Evolutionary conservation across 2,797 vertebrate genomes (phyloP), one percentile per base, ranked within the genome.

Genomic region (Melanotaenia parkinsoni): DNA sequence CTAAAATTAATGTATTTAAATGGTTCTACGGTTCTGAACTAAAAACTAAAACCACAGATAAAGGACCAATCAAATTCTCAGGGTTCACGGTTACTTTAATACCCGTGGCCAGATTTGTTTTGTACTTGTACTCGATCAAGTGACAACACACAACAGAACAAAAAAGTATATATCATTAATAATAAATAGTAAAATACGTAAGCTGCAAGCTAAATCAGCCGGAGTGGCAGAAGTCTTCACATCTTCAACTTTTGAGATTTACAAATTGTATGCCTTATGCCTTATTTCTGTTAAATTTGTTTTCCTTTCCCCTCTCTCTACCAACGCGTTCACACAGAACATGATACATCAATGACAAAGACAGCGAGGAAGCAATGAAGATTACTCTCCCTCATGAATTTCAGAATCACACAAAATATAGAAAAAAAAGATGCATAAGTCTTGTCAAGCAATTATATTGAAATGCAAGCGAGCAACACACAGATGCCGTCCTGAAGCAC

Each of bases 311-410:
- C 37, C 72, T 67, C 57, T 68, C 62, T 65, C 60, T 45, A 70
- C 64, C 26, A 20, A 13, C 73, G 67, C 71, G 37, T 53, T 80
- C 76, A 73, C 63, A 60, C 50, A 65, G 45, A 61, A 61, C 14
- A 67, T 56, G 74, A 87, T 85, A 63, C 78, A 88, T 86, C 83
- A 83, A 43, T 82, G 86, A 76, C 73, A 76, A 63, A 45, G 58
- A 57, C 24, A 70, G 67, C 5, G 3, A 33, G 58, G 51, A 74
- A 63, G 67, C 68, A 24, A 43, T 24, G 2, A 72, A 74, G 70
- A 76, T 65, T 67, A 60, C 1, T 6, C 69, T 70, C 58, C 66
- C 81, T 85, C 62, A 30, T 74, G 80, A 88, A 82, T 79, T 87
- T 81, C 67, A 70, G n/a, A 67, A 67, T 79, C 68, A 67, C 9